phyloP scores from a whole-genome alignment of 1,140 invertebrate species.

The Batillaria attramentaria region DNA sequence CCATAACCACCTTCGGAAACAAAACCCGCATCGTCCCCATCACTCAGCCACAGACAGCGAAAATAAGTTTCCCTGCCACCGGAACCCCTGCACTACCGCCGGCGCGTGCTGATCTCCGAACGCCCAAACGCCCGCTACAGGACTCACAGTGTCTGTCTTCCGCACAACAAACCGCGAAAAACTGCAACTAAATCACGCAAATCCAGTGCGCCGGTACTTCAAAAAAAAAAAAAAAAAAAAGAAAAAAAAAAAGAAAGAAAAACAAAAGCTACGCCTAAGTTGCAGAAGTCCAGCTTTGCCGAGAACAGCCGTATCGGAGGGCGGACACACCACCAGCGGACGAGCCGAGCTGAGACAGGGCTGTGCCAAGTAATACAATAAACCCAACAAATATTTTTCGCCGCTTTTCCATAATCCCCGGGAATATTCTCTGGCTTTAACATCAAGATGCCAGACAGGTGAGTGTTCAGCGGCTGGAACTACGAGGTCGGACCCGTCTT shows the following conservation, averaged over 20 bases:
- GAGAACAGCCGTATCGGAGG: not conserved
- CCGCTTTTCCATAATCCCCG: not conserved
- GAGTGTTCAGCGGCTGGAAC: not conserved
- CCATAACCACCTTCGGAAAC: no score
- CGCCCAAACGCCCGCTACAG: no score
- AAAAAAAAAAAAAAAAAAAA: not conserved
- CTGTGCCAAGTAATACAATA: slow-evolving; percentile 1
- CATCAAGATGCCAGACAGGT: slow-evolving; percentile 23
- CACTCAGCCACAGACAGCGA: no score
- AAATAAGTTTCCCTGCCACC: no score
- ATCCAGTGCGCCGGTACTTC: no score
- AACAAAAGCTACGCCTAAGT: not conserved
- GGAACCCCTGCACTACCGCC: no score
- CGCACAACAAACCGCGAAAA: no score
- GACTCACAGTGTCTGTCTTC: no score
- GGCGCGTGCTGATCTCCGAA: no score
- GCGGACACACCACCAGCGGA: not conserved
- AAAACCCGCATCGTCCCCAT: no score
- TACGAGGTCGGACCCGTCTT: not conserved
- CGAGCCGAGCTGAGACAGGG: no score
- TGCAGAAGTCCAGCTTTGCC: not conserved
- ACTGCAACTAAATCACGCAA: no score
- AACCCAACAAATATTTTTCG: not conserved
- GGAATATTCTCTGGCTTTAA: not conserved
- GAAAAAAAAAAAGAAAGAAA: slow-evolving; percentile 14